phyloP scores from a whole-genome alignment of 2,888 invertebrate species.

The Rhagonycha fulva region DNA sequence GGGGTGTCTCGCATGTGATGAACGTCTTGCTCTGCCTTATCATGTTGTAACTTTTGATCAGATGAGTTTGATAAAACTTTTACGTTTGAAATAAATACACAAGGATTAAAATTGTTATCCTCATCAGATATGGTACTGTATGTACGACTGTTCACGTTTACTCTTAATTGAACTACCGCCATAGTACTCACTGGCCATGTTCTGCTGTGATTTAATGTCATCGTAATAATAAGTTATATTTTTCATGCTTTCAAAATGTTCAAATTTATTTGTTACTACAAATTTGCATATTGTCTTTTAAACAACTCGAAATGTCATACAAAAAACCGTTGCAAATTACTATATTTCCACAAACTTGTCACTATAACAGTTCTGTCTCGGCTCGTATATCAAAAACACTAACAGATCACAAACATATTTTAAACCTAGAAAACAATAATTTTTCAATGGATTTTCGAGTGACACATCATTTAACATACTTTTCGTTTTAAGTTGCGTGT shows the following conservation, averaged over 20 bases:
- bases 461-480: slow-evolving; percentile 13
- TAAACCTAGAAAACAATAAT: neutral
- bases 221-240: slow-evolving; percentile 28
- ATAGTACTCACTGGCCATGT: slow-evolving; percentile 55
- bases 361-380: neutral
- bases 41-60: slow-evolving; percentile 11
- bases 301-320: neutral
- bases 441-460: neutral
- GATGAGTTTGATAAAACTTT: neutral
- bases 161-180: slow-evolving; percentile 53
- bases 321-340: neutral
- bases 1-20: slow-evolving; percentile 13
- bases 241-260: slow-evolving; percentile 17
- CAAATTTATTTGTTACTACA: neutral
- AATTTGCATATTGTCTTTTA: neutral
- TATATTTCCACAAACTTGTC: neutral
- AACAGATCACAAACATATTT: neutral
- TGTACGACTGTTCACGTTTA: slow-evolving; percentile 51
- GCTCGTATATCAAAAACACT: neutral
- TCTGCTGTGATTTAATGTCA: slow-evolving; percentile 55
- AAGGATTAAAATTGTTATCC: slow-evolving; percentile 5
- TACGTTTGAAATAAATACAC: neutral
- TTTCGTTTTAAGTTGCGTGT: slow-evolving; percentile 9
- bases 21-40: slow-evolving; percentile 5
- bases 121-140: slow-evolving; percentile 49